Percentiles rank a stretch among this genome's conserved stretches.
These are phyloP conservation scores for Ciconia boyciana DNA, from an alignment of 2,113 vertebrate species.

Conservation along the genomic window DNA sequence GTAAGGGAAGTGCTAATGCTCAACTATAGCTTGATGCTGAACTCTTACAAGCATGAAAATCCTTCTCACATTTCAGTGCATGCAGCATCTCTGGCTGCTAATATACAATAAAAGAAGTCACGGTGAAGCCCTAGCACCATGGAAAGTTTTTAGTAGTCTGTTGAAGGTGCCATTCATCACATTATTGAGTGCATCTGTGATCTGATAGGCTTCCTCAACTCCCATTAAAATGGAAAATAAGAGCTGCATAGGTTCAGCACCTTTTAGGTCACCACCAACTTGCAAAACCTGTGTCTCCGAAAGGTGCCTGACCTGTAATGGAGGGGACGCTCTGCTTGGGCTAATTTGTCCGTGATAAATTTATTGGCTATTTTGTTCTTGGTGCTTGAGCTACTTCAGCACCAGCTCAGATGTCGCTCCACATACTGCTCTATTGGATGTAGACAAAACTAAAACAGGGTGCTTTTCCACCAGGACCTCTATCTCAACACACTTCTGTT, in stretches of 20 bases:
- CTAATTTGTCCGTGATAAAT: background rate
- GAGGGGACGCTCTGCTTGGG: background rate
- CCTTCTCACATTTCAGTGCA: background rate
- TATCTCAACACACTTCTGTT: background rate
- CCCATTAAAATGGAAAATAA: background rate
- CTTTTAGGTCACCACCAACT: background rate
- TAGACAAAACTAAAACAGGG: rapidly evolving
- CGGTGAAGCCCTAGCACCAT: background rate
- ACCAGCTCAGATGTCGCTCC: background rate
- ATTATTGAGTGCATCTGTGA: background rate
- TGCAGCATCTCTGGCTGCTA: background rate
- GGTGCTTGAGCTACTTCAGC: background rate
- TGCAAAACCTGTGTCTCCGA: background rate
- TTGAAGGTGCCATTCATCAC: background rate
- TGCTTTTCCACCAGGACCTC: background rate
- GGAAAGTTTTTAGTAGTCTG: background rate
- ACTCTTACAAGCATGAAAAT: background rate
- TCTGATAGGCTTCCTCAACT: background rate
- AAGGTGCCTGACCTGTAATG: background rate
- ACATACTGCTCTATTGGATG: background rate
- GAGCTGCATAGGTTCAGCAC: background rate
- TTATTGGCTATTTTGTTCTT: background rate
- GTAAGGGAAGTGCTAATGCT: background rate
- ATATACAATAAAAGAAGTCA: background rate
- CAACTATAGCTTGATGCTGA: background rate